Evolutionary conservation across 2,113 vertebrate species (phyloP).

Genomic region (Mormyrus lacerda): DNA sequence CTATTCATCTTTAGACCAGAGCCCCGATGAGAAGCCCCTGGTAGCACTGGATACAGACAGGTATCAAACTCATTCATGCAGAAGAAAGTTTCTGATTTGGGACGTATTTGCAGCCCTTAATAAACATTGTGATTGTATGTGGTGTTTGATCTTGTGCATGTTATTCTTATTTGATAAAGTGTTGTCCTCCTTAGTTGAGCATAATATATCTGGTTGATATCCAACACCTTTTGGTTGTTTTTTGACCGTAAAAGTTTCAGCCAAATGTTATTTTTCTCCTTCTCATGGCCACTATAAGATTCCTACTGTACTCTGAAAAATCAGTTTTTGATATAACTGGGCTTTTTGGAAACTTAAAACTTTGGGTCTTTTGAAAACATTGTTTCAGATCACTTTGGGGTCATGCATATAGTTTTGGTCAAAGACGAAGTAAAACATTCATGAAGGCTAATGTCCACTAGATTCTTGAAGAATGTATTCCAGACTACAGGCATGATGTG

Average conservation of each 20-base stretch:
- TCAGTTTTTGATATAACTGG: background rate
- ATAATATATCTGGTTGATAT: background rate
- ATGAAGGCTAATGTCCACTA: background rate
- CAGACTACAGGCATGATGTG: background rate
- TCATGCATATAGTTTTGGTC: background rate
- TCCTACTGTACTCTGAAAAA: background rate
- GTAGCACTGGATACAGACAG: conserved; percentile 98
- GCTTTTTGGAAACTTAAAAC: background rate
- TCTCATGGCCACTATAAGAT: background rate
- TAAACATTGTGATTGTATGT: background rate
- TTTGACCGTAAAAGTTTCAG: background rate
- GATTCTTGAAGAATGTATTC: background rate
- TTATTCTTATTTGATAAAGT: background rate
- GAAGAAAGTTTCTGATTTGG: background rate
- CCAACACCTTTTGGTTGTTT: background rate
- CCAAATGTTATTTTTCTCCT: background rate
- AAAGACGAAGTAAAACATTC: background rate
- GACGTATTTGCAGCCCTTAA: background rate
- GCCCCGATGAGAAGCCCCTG: conserved; percentile 93
- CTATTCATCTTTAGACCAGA: conserved; percentile 96
- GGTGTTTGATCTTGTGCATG: background rate
- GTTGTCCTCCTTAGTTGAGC: background rate
- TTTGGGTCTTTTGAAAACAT: background rate
- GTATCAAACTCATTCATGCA: conserved; percentile 45
- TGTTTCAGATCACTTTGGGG: background rate